Conservation (phyloP, 1,140 invertebrate species). For the Drosophila virilis region DNA sequence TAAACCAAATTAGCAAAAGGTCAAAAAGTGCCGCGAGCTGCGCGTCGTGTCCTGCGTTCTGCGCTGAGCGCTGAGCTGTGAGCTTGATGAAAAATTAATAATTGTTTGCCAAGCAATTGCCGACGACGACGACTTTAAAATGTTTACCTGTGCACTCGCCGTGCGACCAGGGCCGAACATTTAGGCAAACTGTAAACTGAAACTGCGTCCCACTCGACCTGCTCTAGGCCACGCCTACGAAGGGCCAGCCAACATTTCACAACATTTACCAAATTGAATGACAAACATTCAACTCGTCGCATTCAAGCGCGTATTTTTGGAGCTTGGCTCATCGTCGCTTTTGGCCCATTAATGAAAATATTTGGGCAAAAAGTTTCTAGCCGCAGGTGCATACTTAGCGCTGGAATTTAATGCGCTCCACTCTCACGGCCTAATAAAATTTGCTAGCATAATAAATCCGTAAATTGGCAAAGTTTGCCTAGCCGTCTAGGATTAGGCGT, state of each 20-base stretch:
- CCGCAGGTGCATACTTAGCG: slow-evolving; percentile 67
- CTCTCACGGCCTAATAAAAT: slow-evolving; percentile 62
- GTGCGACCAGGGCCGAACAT: slow-evolving; percentile 10
- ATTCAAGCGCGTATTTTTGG: neutral
- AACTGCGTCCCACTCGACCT: slow-evolving; percentile 1
- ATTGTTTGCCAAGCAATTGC: slow-evolving; percentile 67
- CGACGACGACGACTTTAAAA: slow-evolving; percentile 34
- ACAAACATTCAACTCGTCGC: slow-evolving; percentile 55
- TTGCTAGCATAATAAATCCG: slow-evolving; percentile 73
- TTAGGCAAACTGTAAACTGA: slow-evolving; percentile 18
- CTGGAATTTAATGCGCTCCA: slow-evolving; percentile 37
- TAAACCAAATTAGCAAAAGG: slow-evolving; percentile 73
- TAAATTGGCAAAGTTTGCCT: slow-evolving; percentile 72
- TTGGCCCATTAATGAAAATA: slow-evolving; percentile 54
- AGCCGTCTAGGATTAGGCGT: slow-evolving; percentile 40
- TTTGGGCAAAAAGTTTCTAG: slow-evolving; percentile 54
- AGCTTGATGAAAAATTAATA: slow-evolving; percentile 63
- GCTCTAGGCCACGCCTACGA: neutral
- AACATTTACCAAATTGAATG: slow-evolving; percentile 52
- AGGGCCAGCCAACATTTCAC: neutral
- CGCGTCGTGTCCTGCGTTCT: neutral
- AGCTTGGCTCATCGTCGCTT: neutral
- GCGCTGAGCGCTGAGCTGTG: slow-evolving; percentile 8
- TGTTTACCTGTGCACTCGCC: slow-evolving; percentile 45
- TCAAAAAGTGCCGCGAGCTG: slow-evolving; percentile 45